Conservation (phyloP, 2,113 vertebrate genomes). For the Etia nguti region DNA sequence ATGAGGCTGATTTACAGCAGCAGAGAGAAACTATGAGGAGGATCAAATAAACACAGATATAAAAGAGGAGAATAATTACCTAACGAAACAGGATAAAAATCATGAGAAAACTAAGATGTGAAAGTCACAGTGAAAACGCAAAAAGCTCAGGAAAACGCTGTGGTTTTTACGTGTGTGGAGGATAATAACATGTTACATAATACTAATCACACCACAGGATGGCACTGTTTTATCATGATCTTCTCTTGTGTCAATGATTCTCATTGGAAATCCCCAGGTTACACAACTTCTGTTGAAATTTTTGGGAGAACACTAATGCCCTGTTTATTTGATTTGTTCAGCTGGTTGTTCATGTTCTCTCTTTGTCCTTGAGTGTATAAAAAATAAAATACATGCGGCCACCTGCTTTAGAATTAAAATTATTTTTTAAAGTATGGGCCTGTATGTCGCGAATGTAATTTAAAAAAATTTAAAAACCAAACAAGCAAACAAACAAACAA, state of each 20-base stretch:
- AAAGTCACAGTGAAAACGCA: background rate
- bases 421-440: background rate
- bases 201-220: constrained; percentile 25
- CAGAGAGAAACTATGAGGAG: background rate
- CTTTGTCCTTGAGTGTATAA: background rate
- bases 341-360: background rate
- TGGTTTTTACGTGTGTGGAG: background rate
- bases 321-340: background rate
- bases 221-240: background rate
- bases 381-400: background rate
- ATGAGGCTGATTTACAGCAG: background rate
- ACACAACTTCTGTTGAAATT: constrained; percentile 12
- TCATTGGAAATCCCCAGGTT: background rate
- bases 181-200: background rate
- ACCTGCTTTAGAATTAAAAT: background rate
- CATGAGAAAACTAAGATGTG: background rate
- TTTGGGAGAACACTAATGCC: background rate
- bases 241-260: background rate
- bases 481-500: background rate
- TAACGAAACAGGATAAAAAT: background rate
- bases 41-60: background rate
- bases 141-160: background rate
- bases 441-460: background rate
- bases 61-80: background rate
- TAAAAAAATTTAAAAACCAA: background rate